Base-by-base conservation (phyloP, 1,140 invertebrate species). In the Aphidius gifuensis region DNA sequence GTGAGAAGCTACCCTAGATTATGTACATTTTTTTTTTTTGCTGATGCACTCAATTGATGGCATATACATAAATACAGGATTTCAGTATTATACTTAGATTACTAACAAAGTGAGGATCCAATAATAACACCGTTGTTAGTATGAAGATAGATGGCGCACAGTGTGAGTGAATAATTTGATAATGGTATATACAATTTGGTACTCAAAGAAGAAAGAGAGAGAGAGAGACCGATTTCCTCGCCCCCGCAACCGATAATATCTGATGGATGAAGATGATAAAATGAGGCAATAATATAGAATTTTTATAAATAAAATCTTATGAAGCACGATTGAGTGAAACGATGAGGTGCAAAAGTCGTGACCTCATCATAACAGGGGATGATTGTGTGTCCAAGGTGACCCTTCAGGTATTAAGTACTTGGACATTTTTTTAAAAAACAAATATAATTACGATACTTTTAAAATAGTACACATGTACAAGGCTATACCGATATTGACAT, bases 131-230 rank as follows among this genome's bases (percentile, higher is more conserved):
- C 76, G 40, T 78, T 80, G 68, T 66, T 74, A 75, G 74, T 70
- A 66, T 64, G 73, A 80, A 78, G 78, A 80, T 80, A 74, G 74
- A 80, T 78, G 72, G 74, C 74, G 73, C 66, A 65, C 76, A 71
- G 70, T 74, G 71, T 74, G 77, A 80, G 78, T 78, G 77, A 77
- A 80, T 80, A 80, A 80, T 78, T 80, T 77, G 78, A 80, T 79
- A 79, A 80, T 79, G 69, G 74, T 44, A 9, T 21, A 54, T 51
- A 9, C 48, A n/a, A 40, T 59, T 50, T 59, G 16, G 48, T 63
- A 53, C 9, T 66, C 65, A 65, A 67, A 66, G 9, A 60, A 58
- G 55, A 3, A 32, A 32, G 4, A 32, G 4, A 32, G 4, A 3
- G 23, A 32, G 23, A 32, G 23, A 32, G 4, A 32, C 2, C 23